Evolutionary conservation across 2,113 vertebrate genomes (phyloP), one percentile per base, ranked within the genome.

Genomic region (Amblyopsis rosae): DNA sequence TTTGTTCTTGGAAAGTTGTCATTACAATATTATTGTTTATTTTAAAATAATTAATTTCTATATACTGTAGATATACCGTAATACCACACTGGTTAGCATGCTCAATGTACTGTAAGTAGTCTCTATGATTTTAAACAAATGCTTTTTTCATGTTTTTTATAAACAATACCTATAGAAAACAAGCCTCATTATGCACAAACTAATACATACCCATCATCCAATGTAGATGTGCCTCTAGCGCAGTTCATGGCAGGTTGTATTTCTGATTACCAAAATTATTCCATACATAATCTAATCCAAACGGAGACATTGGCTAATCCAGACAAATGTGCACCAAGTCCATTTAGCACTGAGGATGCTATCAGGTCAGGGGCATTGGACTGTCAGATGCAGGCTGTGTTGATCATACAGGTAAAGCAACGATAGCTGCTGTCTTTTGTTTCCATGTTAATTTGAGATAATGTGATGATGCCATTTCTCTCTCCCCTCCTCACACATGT

Each of bases 201-300:
- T 62, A 62, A 16, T 13, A 86, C 87, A 76, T 73, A 87, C 86
- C 82, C 79, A 83, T 81, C 49, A 65, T 73, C 56, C 69, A 65
- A 59, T 69, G 19, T 59, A 11, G 2, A 10, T 26, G 45, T 60
- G 62, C 69, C 17, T 62, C 59, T 48, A 9, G 8, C 53, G 10
- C 58, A 70, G 13, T 55, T 69, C 62, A 77, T 26, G 73, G 9
- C 26, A 47, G 62, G 55, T 53, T 53, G 19, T 59, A 32, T 62
- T n/a, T 63, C 58, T 59, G 49, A 47, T 41, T 32, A 59, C 1
- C 35, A 61, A 9, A 55, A 12, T 58, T 72, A 53, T 55, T 7
- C 17, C 7, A 32, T 56, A 69, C 66, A 3, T 17, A 48, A n/a
- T 32, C 66, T 55, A 2, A 19, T 16, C 6, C 13, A 60, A 46